A percentile compares a stretch with the other conserved stretches of the same genome.
Conservation (phyloP, 1,140 invertebrate genomes). For the Drosophila yakuba region DNA sequence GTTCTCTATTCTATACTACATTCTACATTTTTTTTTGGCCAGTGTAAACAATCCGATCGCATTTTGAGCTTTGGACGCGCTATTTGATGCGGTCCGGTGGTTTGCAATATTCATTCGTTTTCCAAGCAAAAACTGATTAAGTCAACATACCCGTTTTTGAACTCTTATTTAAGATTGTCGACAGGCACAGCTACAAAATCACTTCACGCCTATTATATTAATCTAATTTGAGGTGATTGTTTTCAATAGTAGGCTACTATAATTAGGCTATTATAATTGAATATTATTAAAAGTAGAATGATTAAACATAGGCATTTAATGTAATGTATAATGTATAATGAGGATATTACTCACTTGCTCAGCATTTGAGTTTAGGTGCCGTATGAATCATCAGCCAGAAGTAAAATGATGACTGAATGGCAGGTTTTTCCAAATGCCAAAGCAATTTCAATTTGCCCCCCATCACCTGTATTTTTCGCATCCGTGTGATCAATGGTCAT, state of each 20-base stretch:
- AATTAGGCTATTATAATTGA: too few species aligned
- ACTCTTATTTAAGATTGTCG: slow-evolving; percentile 1
- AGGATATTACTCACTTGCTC: too few species aligned
- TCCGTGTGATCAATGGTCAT: slow-evolving; percentile 34
- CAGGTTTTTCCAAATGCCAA: too few species aligned
- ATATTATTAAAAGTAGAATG: too few species aligned
- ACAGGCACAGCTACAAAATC: neutral
- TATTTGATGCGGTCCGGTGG: slow-evolving; percentile 4
- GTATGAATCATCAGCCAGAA: too few species aligned
- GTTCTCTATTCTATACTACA: too few species aligned
- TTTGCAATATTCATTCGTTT: slow-evolving; percentile 3
- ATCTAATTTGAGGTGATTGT: neutral
- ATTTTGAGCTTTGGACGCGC: neutral
- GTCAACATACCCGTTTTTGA: neutral
- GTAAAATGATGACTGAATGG: too few species aligned
- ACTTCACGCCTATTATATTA: neutral
- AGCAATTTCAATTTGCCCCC: neutral
- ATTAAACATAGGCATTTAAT: too few species aligned
- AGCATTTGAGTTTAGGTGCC: too few species aligned
- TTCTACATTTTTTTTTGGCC: neutral
- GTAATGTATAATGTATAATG: too few species aligned
- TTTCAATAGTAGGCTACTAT: too few species aligned
- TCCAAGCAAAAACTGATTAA: slow-evolving; percentile 1
- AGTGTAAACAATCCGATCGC: slow-evolving; percentile 5
- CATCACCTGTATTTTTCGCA: slow-evolving; percentile 15